phyloP scores from a whole-genome alignment of 2,113 vertebrate species.

The Buteo buteo region DNA sequence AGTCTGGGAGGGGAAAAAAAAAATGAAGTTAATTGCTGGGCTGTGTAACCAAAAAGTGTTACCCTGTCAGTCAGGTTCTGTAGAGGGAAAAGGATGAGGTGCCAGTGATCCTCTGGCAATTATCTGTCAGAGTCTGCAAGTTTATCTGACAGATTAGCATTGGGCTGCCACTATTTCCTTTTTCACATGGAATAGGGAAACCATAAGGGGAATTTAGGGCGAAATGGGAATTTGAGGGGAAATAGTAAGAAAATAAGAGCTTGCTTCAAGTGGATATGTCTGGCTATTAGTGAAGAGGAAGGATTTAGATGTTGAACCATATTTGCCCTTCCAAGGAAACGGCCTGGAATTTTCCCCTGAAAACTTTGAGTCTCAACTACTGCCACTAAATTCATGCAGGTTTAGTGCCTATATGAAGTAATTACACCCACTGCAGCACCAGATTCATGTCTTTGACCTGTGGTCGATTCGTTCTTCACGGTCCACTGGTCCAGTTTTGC shows the following conservation, averaged over 20 bases:
- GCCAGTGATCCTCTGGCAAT: neutral
- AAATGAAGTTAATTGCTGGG: neutral
- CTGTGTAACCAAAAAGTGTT: neutral
- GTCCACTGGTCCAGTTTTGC: neutral
- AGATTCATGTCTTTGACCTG: neutral
- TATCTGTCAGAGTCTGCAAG: neutral
- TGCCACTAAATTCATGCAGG: neutral
- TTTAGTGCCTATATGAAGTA: neutral
- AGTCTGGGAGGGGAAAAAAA: slow-evolving; percentile 45
- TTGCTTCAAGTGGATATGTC: neutral
- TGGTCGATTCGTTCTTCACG: neutral
- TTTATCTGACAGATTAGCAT: neutral
- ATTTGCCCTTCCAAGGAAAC: neutral
- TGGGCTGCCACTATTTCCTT: neutral
- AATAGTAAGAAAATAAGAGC: neutral
- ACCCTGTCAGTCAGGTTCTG: neutral
- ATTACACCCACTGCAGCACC: neutral
- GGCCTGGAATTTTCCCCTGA: neutral
- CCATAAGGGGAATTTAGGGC: neutral
- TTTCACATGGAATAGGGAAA: neutral
- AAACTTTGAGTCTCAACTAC: neutral
- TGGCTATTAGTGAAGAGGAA: neutral
- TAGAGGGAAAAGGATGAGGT: neutral
- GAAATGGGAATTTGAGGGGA: neutral
- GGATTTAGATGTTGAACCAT: neutral